Conservation (phyloP, 2,797 vertebrate species). For the Antrozous pallidus region DNA sequence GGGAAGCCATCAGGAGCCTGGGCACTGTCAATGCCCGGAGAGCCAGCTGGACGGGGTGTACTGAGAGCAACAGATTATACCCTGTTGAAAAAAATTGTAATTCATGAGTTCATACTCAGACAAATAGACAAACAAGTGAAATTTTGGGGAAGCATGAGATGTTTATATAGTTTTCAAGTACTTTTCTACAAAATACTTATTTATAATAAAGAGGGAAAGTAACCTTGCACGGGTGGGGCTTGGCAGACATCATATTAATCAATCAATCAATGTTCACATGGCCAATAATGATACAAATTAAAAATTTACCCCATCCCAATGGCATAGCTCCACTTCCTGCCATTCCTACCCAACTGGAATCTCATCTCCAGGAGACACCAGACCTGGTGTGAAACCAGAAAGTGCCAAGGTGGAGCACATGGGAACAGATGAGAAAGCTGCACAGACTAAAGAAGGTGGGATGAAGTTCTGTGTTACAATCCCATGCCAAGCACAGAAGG, state of each 20-base stretch:
- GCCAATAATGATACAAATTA: background rate
- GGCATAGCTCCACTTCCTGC: background rate
- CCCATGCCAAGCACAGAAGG: background rate
- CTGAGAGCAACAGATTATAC: background rate
- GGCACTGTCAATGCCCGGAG: background rate
- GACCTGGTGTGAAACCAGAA: too few relatives aligned
- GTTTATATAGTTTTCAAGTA: background rate
- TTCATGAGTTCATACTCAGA: background rate
- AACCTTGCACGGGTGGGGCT: background rate
- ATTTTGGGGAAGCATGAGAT: background rate
- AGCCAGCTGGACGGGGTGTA: background rate
- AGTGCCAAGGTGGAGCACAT: background rate
- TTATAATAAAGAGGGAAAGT: background rate
- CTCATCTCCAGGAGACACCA: background rate
- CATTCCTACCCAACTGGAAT: background rate
- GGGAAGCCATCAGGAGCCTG: background rate
- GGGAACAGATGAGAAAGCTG: background rate
- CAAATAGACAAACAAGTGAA: background rate
- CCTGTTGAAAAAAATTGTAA: background rate
- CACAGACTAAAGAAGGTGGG: background rate
- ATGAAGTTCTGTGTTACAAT: rapidly evolving
- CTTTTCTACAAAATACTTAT: background rate
- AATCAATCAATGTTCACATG: background rate
- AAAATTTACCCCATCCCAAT: background rate
- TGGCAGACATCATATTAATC: background rate